phyloP scores from a whole-genome alignment of 2,113 vertebrate genomes.

The Struthio camelus region DNA sequence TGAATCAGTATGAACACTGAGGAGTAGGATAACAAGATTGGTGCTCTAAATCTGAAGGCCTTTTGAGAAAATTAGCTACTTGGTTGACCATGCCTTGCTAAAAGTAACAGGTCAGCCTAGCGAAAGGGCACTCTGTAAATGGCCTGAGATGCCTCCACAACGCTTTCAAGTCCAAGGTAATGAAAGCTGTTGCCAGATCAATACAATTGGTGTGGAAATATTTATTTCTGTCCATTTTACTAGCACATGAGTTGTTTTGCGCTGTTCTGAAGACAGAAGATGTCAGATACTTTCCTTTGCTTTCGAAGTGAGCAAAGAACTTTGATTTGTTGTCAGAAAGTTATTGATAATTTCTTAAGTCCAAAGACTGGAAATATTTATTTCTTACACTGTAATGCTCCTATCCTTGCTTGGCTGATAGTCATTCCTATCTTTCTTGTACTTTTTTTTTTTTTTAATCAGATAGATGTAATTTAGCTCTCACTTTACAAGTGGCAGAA shows the following conservation, averaged over 20 bases:
- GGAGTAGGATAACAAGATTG: not conserved
- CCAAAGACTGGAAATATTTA: not conserved
- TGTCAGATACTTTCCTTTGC: not conserved
- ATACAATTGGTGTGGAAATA: not conserved
- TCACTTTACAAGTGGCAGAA: not conserved
- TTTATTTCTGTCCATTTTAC: not conserved
- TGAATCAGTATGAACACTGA: not conserved
- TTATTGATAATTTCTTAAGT: not conserved
- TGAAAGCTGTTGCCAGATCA: not conserved
- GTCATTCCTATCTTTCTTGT: not conserved
- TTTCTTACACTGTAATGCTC: not conserved
- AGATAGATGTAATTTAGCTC: not conserved
- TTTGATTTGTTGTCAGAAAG: not conserved
- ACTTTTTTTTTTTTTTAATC: not conserved
- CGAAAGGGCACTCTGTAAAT: not conserved
- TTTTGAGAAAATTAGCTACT: not conserved
- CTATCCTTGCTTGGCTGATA: not conserved
- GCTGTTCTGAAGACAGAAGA: not conserved
- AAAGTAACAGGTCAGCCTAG: not conserved
- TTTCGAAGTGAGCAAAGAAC: not conserved
- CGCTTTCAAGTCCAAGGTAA: not conserved
- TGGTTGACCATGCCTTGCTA: not conserved
- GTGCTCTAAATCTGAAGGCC: not conserved
- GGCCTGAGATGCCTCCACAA: not conserved
- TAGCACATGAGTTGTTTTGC: not conserved